Conservation (phyloP, 2,797 vertebrate genomes). For the Phrynocephalus guinanensis region DNA sequence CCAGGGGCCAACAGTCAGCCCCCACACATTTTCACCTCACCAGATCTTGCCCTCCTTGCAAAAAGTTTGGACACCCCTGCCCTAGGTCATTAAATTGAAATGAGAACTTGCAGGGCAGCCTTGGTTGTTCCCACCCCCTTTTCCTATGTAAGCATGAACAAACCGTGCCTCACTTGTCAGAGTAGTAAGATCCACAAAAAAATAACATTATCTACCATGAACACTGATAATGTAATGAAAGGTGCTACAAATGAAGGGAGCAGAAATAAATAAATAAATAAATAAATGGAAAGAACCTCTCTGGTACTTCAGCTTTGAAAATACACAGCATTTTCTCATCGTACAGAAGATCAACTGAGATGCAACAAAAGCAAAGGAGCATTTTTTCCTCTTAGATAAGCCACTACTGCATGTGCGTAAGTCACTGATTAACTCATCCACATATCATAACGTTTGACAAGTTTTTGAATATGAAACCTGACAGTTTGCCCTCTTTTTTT, state of each 20-base stretch:
- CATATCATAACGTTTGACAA: neutral
- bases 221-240: neutral
- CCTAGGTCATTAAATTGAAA: neutral
- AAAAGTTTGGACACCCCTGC: too few species aligned
- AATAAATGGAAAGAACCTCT: neutral
- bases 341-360: neutral
- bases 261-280: neutral
- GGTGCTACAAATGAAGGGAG: neutral
- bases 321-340: neutral
- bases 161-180: neutral
- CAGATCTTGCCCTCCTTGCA: too few species aligned
- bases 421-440: neutral
- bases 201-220: neutral
- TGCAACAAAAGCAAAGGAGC: neutral
- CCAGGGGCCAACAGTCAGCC: too few species aligned
- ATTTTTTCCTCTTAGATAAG: neutral
- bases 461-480: neutral
- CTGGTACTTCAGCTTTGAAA: neutral
- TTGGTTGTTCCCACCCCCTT: neutral
- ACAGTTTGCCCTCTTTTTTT: neutral
- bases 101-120: neutral
- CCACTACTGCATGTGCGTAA: neutral
- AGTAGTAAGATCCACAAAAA: neutral
- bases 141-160: neutral
- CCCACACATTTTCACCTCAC: too few species aligned